phyloP scores from a whole-genome alignment of 2,797 vertebrate species.

The Cuculus canorus region DNA sequence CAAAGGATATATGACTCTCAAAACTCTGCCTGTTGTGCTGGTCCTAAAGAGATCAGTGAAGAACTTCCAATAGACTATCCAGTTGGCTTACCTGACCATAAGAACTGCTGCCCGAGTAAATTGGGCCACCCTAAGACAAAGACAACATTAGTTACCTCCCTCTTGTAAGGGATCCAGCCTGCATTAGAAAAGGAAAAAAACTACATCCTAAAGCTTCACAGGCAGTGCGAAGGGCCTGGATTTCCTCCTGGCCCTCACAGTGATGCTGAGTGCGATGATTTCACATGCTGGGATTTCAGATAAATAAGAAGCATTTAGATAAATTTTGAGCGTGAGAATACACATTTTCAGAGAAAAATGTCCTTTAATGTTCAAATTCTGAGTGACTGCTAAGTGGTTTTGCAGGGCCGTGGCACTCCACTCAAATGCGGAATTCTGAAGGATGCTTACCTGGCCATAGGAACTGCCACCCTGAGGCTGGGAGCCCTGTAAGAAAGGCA shows the following conservation, averaged over 20 bases:
- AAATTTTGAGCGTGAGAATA: too few relatives aligned
- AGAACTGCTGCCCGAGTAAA: not conserved
- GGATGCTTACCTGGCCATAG: not conserved
- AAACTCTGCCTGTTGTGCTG: not conserved
- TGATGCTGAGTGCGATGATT: not conserved
- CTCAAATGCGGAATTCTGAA: too few relatives aligned
- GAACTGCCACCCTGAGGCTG: not conserved
- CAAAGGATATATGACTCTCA: not conserved
- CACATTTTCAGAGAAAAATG: not conserved
- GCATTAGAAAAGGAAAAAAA: not conserved
- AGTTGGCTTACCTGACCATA: constrained; percentile 2
- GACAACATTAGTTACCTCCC: not conserved
- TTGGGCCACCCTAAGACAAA: not conserved
- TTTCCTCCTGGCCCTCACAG: not conserved
- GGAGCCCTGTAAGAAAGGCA: not conserved
- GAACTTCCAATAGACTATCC: not conserved
- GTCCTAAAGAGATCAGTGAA: not conserved
- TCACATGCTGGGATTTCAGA: not conserved
- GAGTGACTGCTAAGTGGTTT: not conserved
- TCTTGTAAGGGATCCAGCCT: not conserved
- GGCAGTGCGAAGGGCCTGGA: not conserved
- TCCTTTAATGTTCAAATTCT: not conserved
- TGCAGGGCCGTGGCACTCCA: not conserved
- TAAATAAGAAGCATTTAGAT: accelerated
- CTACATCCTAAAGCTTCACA: not conserved